Conservation (phyloP, 2,113 vertebrate species). For the Ochotona curzoniae region DNA sequence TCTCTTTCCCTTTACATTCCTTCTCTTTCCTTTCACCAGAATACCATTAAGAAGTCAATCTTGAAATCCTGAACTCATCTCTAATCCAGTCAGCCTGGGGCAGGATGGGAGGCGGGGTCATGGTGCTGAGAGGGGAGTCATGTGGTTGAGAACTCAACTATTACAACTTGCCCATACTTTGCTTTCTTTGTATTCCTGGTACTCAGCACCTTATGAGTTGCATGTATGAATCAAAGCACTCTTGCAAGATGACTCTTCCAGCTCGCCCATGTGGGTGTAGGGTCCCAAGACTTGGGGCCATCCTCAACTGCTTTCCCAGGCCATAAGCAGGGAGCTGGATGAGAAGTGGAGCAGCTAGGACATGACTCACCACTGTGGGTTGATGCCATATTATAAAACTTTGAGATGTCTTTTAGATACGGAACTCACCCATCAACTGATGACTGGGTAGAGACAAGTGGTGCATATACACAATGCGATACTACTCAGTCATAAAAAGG, state of each 20-base stretch:
- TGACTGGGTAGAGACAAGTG: no score
- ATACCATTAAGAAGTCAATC: no score
- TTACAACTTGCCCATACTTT: background rate
- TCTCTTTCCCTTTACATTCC: no score
- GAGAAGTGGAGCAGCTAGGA: background rate
- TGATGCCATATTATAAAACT: background rate
- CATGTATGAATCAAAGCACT: background rate
- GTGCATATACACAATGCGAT: no score
- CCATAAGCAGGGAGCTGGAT: no score
- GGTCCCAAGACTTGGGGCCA: no score
- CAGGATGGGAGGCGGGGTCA: no score
- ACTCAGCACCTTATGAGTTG: background rate
- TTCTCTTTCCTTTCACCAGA: no score
- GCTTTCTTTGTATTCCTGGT: background rate
- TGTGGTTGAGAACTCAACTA: background rate
- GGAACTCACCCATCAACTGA: no score
- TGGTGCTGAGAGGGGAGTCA: background rate
- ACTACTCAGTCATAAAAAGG: no score
- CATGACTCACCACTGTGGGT: background rate
- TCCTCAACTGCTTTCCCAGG: no score
- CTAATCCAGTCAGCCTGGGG: background rate
- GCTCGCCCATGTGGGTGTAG: no score
- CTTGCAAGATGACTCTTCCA: background rate
- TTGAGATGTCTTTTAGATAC: background rate
- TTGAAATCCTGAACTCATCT: background rate